Evolutionary conservation across 2,888 invertebrate species (phyloP).

Genomic region (Ganaspis brasiliensis): DNA sequence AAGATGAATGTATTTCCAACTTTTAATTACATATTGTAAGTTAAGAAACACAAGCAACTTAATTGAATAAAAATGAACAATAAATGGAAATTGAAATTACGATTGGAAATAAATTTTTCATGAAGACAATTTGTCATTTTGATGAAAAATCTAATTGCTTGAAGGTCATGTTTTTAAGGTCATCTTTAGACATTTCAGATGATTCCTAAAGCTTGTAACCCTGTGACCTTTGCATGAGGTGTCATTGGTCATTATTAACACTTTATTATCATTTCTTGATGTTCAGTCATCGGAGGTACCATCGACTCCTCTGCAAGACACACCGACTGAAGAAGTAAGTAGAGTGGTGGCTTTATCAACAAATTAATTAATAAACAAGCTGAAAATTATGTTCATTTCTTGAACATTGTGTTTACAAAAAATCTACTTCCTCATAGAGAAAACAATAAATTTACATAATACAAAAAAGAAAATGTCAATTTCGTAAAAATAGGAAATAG

Average conservation of each 20-base stretch:
- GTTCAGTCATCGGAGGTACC: constrained; percentile 76
- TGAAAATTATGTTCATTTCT: too few relatives aligned
- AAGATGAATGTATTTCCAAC: constrained; percentile 4
- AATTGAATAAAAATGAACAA: too few relatives aligned
- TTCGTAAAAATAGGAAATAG: too few relatives aligned
- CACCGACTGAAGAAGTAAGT: constrained; percentile 74
- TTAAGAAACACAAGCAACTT: not conserved
- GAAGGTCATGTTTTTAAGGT: constrained; percentile 46
- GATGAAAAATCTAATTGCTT: not conserved
- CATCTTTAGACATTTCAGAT: constrained; percentile 43
- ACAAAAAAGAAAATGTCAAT: too few relatives aligned
- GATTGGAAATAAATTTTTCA: not conserved
- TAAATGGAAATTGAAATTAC: not conserved
- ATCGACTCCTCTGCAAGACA: constrained; percentile 73
- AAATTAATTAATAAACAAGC: too few relatives aligned
- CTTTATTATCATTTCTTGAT: constrained; percentile 75
- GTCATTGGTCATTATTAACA: constrained; percentile 73
- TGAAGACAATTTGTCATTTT: not conserved
- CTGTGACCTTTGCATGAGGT: constrained; percentile 63
- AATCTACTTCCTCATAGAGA: too few relatives aligned
- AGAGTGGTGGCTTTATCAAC: constrained; percentile 47
- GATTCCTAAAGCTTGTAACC: constrained; percentile 38
- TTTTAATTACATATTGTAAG: too few relatives aligned
- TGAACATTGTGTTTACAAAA: too few relatives aligned
- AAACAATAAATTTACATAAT: too few relatives aligned